These are phyloP conservation scores for Micrastur ruficollis DNA, from an alignment of 2,797 vertebrate species.

Conservation along the genomic window DNA sequence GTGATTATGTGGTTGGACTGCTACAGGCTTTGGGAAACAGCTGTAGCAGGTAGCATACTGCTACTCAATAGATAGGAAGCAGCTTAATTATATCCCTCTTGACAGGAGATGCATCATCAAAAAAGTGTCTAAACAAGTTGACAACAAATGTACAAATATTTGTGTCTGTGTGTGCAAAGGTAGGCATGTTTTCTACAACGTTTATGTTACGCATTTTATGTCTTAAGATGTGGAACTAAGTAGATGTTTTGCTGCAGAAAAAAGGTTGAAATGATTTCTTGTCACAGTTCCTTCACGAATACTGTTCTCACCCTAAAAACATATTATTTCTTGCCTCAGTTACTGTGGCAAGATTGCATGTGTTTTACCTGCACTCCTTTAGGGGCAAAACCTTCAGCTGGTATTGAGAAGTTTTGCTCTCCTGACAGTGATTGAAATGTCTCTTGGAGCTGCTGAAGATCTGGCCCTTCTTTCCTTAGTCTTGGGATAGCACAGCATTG, in stretches of 20 bases:
- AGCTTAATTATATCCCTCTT: background rate
- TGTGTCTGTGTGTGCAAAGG: background rate
- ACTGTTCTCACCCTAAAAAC: background rate
- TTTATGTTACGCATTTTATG: constrained; percentile 12
- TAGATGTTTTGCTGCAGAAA: constrained; percentile 1
- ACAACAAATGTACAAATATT: constrained; percentile 8
- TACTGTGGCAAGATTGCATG: background rate
- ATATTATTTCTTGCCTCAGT: background rate
- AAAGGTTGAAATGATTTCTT: background rate
- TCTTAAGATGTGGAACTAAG: background rate
- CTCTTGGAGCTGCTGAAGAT: background rate
- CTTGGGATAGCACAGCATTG: background rate
- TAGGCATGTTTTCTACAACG: background rate
- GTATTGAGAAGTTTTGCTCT: background rate
- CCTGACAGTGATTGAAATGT: background rate
- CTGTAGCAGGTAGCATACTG: background rate
- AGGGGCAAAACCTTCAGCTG: background rate
- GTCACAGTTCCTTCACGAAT: background rate
- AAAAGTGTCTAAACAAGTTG: background rate
- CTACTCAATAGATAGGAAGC: constrained; percentile 20
- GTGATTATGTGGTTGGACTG: constrained; percentile 42
- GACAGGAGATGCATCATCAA: background rate
- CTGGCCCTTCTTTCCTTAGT: background rate
- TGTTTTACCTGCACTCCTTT: background rate
- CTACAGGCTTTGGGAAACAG: constrained; percentile 42